Base-by-base conservation (phyloP, 1,140 invertebrate species). In the Semibalanus balanoides region DNA sequence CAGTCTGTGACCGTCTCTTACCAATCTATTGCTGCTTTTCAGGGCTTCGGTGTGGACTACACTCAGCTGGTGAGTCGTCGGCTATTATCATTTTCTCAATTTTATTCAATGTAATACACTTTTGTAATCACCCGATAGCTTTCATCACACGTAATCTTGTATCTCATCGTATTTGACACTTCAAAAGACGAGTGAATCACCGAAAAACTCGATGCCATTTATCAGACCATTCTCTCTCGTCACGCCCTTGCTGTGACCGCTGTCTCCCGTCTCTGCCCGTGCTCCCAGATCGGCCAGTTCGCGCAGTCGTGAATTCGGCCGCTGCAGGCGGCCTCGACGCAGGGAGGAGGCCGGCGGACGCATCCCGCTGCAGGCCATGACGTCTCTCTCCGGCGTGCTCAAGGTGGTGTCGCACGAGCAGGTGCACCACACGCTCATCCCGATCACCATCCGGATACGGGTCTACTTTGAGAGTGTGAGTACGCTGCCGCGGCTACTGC, bases 331-430 rank as follows among this genome's bases (percentile, higher is more conserved):
- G 70, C n/a, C 70, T 72, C 19, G 70, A 72, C 70, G 70, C 70
- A 1, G 28, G 3, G 70, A 30, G 29, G 70, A 72, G 0, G 70
- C 11, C 7, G n/a, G n/a, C 11, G 70, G 11, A 0, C 3, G 70
- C 9, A 72, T 72, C 29, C 70, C 70, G 3, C 70, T 72, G 70
- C 70, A 72, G 29, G 70, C 70, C 11, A 28, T 72, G 28, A 72
- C n/a, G 28, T 3, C 70, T n/a, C 70, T 72, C 19, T 28, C 3
- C 70, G n/a, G 70, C 11, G 70, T 30, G 70, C 70, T 72, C 19
- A 11, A 14, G 9, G 70, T 72, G 3, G 70, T 82, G 75, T 29
- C 70, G n/a, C 0, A 29, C 11, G 82, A 83, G 74, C 82, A 84
- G 82, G 70, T 72, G 9, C 70, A 72, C 3, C 70, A 72, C 70